These are phyloP conservation scores for Athetis lepigone DNA, from an alignment of 2,888 invertebrate species.

Conservation along the genomic window DNA sequence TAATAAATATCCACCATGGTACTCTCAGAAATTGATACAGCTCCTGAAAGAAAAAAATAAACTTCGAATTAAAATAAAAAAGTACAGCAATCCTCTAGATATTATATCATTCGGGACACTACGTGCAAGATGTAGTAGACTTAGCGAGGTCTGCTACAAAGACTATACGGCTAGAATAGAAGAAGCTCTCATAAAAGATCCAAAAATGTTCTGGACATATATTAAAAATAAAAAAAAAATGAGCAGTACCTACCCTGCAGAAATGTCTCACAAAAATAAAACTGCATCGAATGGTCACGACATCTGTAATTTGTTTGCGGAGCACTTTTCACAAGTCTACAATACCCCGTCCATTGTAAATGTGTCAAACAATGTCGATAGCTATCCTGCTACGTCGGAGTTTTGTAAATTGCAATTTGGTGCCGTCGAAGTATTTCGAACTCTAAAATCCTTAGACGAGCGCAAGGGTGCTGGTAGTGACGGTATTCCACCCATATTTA, in stretches of 20 bases:
- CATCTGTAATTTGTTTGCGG: conserved; percentile 1
- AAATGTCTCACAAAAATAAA: too few species aligned
- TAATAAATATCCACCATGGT: conserved; percentile 1
- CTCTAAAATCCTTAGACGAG: background rate
- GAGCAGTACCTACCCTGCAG: too few species aligned
- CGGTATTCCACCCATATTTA: background rate
- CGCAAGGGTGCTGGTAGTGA: background rate
- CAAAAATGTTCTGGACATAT: background rate
- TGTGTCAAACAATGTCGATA: background rate
- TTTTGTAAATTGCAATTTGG: conserved; percentile 4
- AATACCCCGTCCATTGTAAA: conserved; percentile 1
- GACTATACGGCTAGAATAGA: background rate
- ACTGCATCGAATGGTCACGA: too few species aligned
- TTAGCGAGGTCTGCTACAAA: background rate
- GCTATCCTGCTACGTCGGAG: background rate
- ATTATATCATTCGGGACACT: too few species aligned
- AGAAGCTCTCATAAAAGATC: conserved; percentile 3
- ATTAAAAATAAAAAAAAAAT: too few species aligned
- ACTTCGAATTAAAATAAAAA: too few species aligned
- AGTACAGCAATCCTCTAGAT: too few species aligned
- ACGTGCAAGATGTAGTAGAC: background rate
- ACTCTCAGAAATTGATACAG: background rate
- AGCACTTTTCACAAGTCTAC: background rate
- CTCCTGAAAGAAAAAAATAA: background rate
- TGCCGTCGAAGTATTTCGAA: background rate